phyloP scores from a whole-genome alignment of 2,888 invertebrate genomes.

The Diploptera punctata region DNA sequence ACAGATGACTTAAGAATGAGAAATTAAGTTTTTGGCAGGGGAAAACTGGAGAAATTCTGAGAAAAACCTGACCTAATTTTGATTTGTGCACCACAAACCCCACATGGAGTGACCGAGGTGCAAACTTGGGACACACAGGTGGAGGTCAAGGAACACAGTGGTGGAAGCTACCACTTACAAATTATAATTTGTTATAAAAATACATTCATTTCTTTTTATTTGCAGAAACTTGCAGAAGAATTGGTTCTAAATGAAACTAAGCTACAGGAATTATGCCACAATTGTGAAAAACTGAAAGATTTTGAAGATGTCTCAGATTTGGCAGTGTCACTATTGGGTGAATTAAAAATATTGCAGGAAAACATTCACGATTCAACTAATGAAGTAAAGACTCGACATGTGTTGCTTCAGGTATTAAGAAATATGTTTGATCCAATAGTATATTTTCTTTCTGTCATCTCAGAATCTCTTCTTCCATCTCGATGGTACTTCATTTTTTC shows the following conservation, averaged over 20 bases:
- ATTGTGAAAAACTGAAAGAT: conserved; percentile 58
- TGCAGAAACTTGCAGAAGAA: conserved; percentile 52
- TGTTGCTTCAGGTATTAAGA: conserved; percentile 43
- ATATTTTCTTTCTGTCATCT: conserved; percentile 14
- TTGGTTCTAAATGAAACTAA: conserved; percentile 58
- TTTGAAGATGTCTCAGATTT: conserved; percentile 58
- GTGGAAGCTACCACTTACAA: too few species aligned
- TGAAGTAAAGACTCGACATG: conserved; percentile 41
- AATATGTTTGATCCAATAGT: neutral
- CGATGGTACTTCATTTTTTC: neutral
- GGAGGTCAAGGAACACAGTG: too few species aligned
- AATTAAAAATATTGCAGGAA: conserved; percentile 39
- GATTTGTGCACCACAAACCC: too few species aligned
- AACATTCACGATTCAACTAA: conserved; percentile 39
- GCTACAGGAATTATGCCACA: conserved; percentile 57
- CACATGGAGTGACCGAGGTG: too few species aligned
- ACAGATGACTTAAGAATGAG: too few species aligned
- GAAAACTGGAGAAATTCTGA: too few species aligned
- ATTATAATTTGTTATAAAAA: too few species aligned
- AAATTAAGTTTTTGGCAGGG: too few species aligned
- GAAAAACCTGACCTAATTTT: too few species aligned
- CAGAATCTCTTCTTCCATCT: neutral
- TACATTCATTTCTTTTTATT: too few species aligned
- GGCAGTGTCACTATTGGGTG: conserved; percentile 50
- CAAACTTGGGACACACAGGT: too few species aligned